A percentile compares a stretch with the other conserved stretches of the same genome.
These are phyloP conservation scores for Tylochromis polylepis DNA, from an alignment of 2,113 vertebrate genomes.

Conservation along the genomic window DNA sequence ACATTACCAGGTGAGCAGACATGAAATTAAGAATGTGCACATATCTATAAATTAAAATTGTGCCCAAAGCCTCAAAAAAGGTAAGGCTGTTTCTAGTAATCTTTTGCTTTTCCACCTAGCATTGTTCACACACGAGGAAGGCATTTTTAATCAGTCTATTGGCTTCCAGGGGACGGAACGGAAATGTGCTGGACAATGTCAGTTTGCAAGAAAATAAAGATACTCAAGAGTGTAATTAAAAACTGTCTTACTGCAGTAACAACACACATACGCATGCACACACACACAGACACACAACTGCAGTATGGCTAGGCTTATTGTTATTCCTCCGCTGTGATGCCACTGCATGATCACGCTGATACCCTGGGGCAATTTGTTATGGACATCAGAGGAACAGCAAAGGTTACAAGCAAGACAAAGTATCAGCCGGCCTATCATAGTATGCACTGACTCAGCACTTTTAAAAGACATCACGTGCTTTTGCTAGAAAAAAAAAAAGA, in stretches of 20 bases:
- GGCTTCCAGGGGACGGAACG: not conserved
- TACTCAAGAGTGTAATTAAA: slow-evolving; percentile 12
- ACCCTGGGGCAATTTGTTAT: slow-evolving; percentile 56
- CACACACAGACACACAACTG: not conserved
- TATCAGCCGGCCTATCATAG: slow-evolving; percentile 22
- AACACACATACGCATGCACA: not conserved
- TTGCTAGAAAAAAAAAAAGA: not conserved
- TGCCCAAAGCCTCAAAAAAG: not conserved
- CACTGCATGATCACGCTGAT: slow-evolving; percentile 40
- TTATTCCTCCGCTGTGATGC: slow-evolving; percentile 38
- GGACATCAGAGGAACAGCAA: slow-evolving; percentile 48
- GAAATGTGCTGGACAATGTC: not conserved
- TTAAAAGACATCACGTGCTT: slow-evolving; percentile 29
- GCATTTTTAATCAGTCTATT: not conserved
- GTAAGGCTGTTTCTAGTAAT: not conserved
- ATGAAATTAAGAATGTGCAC: slow-evolving; percentile 3
- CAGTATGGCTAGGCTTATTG: slow-evolving; percentile 1
- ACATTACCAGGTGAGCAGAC: not conserved
- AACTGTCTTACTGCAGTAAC: not conserved
- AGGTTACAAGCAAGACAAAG: slow-evolving; percentile 59
- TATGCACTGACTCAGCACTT: slow-evolving; percentile 48
- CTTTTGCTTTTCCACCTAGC: not conserved
- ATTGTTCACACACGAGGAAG: not conserved
- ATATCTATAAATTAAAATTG: slow-evolving; percentile 10
- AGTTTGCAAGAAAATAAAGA: not conserved